Percentiles rank a stretch among this genome's conserved stretches.
These are phyloP conservation scores for Oscheius sp. DNA, from an alignment of 2,888 invertebrate species.

Conservation along the genomic window DNA sequence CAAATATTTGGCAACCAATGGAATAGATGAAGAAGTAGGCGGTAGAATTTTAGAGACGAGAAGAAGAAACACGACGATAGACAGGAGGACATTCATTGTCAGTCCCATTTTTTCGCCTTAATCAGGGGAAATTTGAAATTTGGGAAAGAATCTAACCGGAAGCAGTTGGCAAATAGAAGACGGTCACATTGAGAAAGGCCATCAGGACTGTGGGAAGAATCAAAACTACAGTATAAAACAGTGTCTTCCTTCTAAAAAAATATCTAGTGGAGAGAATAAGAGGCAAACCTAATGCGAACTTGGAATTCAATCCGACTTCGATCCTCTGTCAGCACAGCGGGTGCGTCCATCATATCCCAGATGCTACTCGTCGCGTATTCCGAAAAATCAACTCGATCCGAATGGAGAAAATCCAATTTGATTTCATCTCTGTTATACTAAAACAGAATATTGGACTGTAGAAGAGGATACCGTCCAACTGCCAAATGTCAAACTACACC, in stretches of 20 bases:
- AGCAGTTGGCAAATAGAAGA: slow-evolving; percentile 98
- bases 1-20: slow-evolving; percentile 90
- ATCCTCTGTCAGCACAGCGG: slow-evolving; percentile 87
- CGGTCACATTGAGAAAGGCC: slow-evolving; percentile 97
- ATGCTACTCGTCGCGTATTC: slow-evolving; percentile 82
- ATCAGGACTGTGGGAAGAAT: slow-evolving; percentile 98
- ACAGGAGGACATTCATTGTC: slow-evolving; percentile 94
- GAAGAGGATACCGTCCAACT: slow-evolving; percentile 84
- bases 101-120: slow-evolving; percentile 77
- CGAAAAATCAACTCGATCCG: slow-evolving; percentile 76
- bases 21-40: slow-evolving; percentile 95
- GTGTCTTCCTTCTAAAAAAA: slow-evolving; percentile 86
- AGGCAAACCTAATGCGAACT: slow-evolving; percentile 60
- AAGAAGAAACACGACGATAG: slow-evolving; percentile 97
- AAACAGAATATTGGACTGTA: slow-evolving; percentile 30
- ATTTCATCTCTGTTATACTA: slow-evolving; percentile 72
- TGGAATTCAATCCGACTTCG: slow-evolving; percentile 74
- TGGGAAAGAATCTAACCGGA: slow-evolving; percentile 82
- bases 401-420: slow-evolving; percentile 90
- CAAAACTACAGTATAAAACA: slow-evolving; percentile 99
- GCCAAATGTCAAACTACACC: slow-evolving; percentile 99
- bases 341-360: slow-evolving; percentile 93
- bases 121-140: slow-evolving; percentile 4
- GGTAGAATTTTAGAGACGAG: slow-evolving; percentile 98
- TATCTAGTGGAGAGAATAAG: no score